phyloP scores from a whole-genome alignment of 2,113 vertebrate genomes.

The Physeter macrocephalus region DNA sequence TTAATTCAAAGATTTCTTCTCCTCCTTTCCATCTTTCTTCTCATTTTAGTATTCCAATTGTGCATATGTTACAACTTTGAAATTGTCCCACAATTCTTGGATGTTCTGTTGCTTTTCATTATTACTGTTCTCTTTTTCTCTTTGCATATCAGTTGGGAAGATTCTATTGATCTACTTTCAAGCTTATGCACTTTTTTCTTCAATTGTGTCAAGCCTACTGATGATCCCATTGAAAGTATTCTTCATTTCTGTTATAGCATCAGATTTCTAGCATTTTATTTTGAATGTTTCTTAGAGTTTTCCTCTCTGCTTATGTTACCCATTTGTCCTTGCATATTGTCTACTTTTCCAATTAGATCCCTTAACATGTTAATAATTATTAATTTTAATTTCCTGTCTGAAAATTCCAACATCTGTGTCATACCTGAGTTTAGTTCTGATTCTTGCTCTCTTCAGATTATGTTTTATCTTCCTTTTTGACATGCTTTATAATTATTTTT shows the following conservation, averaged over 20 bases:
- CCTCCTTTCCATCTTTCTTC: not conserved
- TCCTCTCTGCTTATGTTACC: not conserved
- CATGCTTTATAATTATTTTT: not conserved
- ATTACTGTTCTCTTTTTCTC: not conserved
- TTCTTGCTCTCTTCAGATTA: not conserved
- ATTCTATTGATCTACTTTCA: not conserved
- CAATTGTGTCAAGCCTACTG: not conserved
- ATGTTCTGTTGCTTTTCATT: not conserved
- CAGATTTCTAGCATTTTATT: not conserved
- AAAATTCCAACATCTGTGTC: not conserved
- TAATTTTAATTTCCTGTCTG: not conserved
- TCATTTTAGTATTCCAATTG: not conserved
- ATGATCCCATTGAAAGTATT: not conserved
- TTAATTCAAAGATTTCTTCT: not conserved
- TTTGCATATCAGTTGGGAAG: not conserved
- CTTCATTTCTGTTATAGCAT: not conserved
- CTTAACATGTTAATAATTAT: not conserved
- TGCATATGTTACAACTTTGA: not conserved
- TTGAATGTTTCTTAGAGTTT: not conserved
- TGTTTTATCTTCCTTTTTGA: not conserved
- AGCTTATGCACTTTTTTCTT: not conserved
- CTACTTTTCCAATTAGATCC: not conserved
- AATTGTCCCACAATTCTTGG: not conserved
- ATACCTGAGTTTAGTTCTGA: not conserved
- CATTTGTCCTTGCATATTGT: not conserved